Base-by-base conservation (phyloP, 1,140 invertebrate species). In the Bombus fervidus region DNA sequence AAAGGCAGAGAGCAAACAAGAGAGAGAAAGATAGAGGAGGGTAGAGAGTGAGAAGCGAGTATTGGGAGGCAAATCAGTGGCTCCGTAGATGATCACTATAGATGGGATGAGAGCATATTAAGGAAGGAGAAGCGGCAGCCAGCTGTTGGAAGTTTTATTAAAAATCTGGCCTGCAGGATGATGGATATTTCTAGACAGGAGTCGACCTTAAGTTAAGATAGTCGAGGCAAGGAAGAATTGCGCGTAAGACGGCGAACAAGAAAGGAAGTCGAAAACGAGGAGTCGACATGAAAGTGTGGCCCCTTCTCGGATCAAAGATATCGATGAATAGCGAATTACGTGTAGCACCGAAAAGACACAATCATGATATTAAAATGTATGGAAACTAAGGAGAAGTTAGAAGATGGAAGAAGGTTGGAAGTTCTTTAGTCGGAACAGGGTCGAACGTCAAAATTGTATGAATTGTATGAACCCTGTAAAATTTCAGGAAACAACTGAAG, bases 101-200 rank as follows among this genome's bases (percentile, higher is more conserved):
- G 89, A 91, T 90, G 87, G 90, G 90, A 91, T 90, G 90, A 91
- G 90, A 85, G 84, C 84, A 91, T 91, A 91, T 91, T 91, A 91
- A 89, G 86, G 74, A 83, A 76, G 80, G 82, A 82, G 83, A 59
- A 82, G 71, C 64, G 71, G 77, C 83, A 79, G 84, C 88, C 77
- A 84, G 85, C 75, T 86, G 86, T 71, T 90, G 90, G 74, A 91
- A 91, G 85, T 91, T 91, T 91, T 91, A 91, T 91, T 91, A 91
- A 91, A 91, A 91, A 91, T 91, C 88, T 81, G 69, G 83, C 78
- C 83, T 88, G 80, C 84, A 91, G 81, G 83, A 89, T 91, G 90
- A 91, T 91, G 90, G 90, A 91, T 91, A 91, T 91, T 87, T 91
- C 77, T 77, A 74, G 72, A 80, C 84, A 83, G 82, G 41, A 75